A percentile compares a stretch with the other conserved stretches of the same genome.
These are phyloP conservation scores for Sebastes cheni DNA, from an alignment of 2,797 vertebrate genomes.

Conservation along the genomic window DNA sequence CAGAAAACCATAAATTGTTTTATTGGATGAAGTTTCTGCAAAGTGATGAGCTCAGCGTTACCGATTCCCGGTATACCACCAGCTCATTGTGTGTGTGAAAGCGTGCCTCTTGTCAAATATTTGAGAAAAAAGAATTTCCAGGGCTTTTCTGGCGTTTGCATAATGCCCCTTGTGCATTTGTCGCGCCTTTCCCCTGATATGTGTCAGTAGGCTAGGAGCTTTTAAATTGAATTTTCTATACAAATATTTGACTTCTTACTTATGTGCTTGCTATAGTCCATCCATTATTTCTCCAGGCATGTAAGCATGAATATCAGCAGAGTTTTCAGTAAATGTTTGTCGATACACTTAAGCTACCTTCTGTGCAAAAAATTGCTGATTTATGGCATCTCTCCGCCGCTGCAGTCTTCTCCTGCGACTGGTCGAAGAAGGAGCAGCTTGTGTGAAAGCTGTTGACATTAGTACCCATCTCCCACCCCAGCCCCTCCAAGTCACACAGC, in stretches of 20 bases:
- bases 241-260: conserved; percentile 54
- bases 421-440: conserved; percentile 55
- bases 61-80: conserved; percentile 73
- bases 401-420: not conserved
- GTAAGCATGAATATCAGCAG: conserved; percentile 19
- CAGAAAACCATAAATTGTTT: conserved; percentile 86
- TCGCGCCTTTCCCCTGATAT: conserved; percentile 50
- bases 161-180: conserved; percentile 31
- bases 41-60: conserved; percentile 83
- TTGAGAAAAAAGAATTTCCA: conserved; percentile 44
- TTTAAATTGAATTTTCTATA: conserved; percentile 35
- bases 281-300: conserved; percentile 15
- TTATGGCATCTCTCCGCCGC: conserved; percentile 7
- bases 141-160: conserved; percentile 39
- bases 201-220: conserved; percentile 67
- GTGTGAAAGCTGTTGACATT: conserved; percentile 62
- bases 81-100: conserved; percentile 55
- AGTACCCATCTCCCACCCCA: conserved; percentile 39
- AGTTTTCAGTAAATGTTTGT: conserved; percentile 33
- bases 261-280: conserved; percentile 8
- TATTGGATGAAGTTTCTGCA: conserved; percentile 83
- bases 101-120: conserved; percentile 66
- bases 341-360: not conserved
- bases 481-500: conserved; percentile 72
- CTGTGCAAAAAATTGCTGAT: conserved; percentile 34